phyloP scores from a whole-genome alignment of 2,797 vertebrate species.

The Oreochromis grahami region DNA sequence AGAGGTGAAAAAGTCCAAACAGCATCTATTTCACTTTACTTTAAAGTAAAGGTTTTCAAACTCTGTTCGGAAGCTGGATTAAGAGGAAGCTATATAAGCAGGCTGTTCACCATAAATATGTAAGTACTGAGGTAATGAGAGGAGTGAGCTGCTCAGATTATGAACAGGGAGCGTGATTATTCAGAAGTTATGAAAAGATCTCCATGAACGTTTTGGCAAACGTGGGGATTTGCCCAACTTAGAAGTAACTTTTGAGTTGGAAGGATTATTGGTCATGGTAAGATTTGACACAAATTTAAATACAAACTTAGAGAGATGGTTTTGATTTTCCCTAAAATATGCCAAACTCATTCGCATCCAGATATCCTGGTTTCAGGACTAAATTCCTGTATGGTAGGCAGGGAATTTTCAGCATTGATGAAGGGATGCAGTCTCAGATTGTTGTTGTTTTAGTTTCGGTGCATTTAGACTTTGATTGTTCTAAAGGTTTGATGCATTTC shows the following conservation, averaged over 20 bases:
- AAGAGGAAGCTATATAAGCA: background rate
- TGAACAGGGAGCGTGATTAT: background rate
- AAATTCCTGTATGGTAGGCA: background rate
- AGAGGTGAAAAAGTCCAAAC: background rate
- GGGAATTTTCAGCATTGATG: background rate
- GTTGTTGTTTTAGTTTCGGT: background rate
- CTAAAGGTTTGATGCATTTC: background rate
- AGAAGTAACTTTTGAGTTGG: background rate
- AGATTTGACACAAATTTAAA: background rate
- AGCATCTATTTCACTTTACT: background rate
- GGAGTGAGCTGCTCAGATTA: fast-evolving
- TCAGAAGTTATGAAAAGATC: background rate
- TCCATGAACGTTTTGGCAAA: background rate
- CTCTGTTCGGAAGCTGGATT: fast-evolving
- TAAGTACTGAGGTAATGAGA: background rate
- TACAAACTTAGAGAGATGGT: background rate
- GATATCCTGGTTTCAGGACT: background rate
- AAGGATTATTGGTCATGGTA: background rate
- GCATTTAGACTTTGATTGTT: background rate
- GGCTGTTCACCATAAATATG: too few relatives aligned
- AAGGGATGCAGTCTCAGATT: background rate
- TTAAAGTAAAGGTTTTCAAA: background rate
- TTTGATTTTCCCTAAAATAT: background rate
- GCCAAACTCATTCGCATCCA: background rate
- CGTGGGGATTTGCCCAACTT: background rate